A percentile compares a stretch with the other conserved stretches of the same genome.
Conservation (phyloP, 2,797 vertebrate genomes). For the Cyprinella venusta region DNA sequence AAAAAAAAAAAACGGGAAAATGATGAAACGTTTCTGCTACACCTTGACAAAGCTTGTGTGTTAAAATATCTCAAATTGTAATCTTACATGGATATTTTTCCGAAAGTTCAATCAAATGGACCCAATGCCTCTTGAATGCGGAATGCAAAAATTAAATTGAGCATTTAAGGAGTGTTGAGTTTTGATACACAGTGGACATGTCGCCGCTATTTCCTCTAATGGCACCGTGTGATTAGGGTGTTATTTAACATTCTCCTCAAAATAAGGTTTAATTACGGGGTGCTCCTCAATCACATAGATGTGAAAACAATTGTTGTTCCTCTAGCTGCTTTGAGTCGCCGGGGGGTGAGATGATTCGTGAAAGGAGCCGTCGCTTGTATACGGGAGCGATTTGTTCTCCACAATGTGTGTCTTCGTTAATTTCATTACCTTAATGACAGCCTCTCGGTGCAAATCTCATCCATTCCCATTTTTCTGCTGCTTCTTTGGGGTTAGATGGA, state of each 20-base stretch:
- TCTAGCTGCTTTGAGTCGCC: not conserved
- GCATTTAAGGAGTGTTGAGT: not conserved
- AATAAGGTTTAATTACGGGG: conserved; percentile 66
- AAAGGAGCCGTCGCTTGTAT: conserved; percentile 30
- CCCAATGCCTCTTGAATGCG: not conserved
- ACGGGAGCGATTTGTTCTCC: conserved; percentile 12
- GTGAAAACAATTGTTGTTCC: conserved; percentile 53
- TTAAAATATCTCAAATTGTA: conserved; percentile 1
- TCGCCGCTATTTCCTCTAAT: conserved; percentile 47
- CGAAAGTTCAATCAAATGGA: conserved; percentile 5
- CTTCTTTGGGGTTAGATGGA: conserved; percentile 68
- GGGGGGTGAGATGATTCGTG: conserved; percentile 31
- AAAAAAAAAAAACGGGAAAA: not conserved
- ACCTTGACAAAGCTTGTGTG: not conserved
- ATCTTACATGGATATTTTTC: conserved; percentile 31
- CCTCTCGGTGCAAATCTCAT: conserved; percentile 60
- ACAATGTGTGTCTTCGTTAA: conserved; percentile 60
- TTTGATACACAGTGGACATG: not conserved
- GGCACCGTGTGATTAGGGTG: conserved; percentile 50
- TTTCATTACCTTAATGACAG: conserved; percentile 66
- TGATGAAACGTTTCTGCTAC: conserved; percentile 25
- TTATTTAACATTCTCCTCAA: conserved; percentile 55
- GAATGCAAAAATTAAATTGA: not conserved
- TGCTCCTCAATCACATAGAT: conserved; percentile 57
- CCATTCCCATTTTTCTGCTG: conserved; percentile 70